These are phyloP conservation scores for Temnothorax nylanderi DNA, from an alignment of 1,140 invertebrate genomes.

Conservation along the genomic window DNA sequence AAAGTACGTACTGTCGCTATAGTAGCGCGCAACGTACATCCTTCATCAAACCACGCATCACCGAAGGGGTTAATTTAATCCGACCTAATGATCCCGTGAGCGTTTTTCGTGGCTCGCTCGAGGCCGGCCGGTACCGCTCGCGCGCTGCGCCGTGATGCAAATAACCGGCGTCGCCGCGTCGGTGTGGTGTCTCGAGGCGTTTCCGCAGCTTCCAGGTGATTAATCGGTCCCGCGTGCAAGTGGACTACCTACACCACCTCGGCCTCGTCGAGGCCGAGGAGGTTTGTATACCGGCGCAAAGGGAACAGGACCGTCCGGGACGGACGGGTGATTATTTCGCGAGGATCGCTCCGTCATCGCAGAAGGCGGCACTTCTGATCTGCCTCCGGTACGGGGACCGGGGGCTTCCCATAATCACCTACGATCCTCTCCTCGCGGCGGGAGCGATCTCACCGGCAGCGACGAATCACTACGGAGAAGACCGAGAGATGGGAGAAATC, in stretches of 20 bases:
- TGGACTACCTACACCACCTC: constrained; percentile 56
- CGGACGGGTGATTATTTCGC: constrained; percentile 75
- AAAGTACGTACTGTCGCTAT: background rate
- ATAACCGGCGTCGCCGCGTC: constrained; percentile 63
- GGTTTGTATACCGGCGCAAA: constrained; percentile 66
- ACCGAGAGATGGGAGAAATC: constrained; percentile 32
- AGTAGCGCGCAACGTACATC: constrained; percentile 18
- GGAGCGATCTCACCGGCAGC: constrained; percentile 66
- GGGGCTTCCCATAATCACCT: constrained; percentile 74
- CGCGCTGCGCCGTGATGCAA: constrained; percentile 62
- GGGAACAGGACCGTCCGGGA: constrained; percentile 67
- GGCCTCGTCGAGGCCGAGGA: constrained; percentile 24
- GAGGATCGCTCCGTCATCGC: constrained; percentile 76
- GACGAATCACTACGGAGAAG: constrained; percentile 30
- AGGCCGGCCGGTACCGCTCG: constrained; percentile 36
- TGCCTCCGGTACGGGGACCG: constrained; percentile 65
- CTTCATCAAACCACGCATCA: constrained; percentile 48
- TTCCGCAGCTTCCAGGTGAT: constrained; percentile 71
- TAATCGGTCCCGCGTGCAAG: constrained; percentile 69
- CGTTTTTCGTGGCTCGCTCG: constrained; percentile 53
- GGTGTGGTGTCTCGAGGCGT: constrained; percentile 61
- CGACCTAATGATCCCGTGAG: constrained; percentile 60
- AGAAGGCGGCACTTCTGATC: constrained; percentile 74
- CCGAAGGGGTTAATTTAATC: constrained; percentile 60
- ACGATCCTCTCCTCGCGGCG: constrained; percentile 65